Evolutionary conservation across 2,113 vertebrate species (phyloP).

Genomic region (Struthidea cinerea): DNA sequence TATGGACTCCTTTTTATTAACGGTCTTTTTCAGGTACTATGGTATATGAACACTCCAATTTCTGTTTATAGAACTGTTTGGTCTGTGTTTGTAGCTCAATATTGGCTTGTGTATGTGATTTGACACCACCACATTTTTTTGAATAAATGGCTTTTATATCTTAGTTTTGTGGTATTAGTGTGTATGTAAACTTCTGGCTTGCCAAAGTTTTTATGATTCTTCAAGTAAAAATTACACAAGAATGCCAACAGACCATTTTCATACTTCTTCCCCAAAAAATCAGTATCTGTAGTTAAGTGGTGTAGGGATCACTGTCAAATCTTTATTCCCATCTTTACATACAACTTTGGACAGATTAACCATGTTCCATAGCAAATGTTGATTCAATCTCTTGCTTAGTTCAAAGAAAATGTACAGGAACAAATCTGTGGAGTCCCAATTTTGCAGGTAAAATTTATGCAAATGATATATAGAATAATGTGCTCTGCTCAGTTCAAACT

Average conservation of each 20-base stretch:
- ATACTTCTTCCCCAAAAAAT: neutral
- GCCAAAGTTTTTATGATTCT: neutral
- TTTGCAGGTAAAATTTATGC: neutral
- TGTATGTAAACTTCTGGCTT: neutral
- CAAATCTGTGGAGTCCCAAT: neutral
- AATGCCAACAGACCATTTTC: neutral
- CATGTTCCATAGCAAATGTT: neutral
- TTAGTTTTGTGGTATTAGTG: constrained; percentile 10
- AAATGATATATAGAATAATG: neutral
- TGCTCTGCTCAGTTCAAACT: neutral
- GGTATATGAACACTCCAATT: constrained; percentile 68
- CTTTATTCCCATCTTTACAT: neutral
- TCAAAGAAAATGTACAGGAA: neutral
- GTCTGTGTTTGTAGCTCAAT: constrained; percentile 71
- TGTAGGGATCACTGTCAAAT: neutral
- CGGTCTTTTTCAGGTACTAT: constrained; percentile 78
- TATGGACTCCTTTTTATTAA: constrained; percentile 77
- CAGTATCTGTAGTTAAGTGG: neutral
- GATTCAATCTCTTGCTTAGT: neutral
- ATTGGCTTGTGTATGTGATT: constrained; percentile 79
- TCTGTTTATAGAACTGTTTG: constrained; percentile 72
- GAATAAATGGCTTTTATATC: constrained; percentile 87
- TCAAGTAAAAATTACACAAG: neutral
- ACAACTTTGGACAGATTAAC: neutral
- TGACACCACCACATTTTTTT: constrained; percentile 79